Conservation (phyloP, 2,888 invertebrate genomes). For the Folsomia manolachei region DNA sequence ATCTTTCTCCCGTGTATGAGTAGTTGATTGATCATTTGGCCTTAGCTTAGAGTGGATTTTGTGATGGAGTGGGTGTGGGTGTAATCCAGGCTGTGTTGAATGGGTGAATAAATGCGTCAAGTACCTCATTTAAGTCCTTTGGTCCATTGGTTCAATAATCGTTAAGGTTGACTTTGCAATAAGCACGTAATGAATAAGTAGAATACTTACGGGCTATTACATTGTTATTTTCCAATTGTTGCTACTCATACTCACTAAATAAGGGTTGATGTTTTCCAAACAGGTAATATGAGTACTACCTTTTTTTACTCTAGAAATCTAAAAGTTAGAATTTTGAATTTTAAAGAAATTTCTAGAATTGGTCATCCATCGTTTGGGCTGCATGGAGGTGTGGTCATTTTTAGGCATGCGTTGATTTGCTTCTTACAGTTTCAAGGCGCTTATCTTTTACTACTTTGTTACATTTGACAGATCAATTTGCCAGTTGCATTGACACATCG, state of each 20-base stretch:
- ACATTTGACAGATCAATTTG: constrained; percentile 13
- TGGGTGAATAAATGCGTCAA: background rate
- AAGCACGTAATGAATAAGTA: too few relatives aligned
- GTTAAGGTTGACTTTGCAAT: too few relatives aligned
- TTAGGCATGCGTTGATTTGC: background rate
- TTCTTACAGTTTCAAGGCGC: background rate
- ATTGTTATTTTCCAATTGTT: background rate
- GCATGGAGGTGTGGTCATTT: background rate
- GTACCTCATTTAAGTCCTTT: too few relatives aligned
- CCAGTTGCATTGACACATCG: background rate
- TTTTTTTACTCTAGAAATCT: too few relatives aligned
- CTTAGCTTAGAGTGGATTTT: background rate
- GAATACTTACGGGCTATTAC: too few relatives aligned
- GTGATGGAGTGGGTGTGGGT: background rate
- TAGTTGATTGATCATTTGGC: constrained; percentile 27
- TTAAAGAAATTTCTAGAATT: background rate
- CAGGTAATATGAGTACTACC: too few relatives aligned
- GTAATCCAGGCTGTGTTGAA: background rate
- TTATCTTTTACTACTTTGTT: background rate
- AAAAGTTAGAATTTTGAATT: too few relatives aligned
- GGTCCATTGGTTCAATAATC: too few relatives aligned
- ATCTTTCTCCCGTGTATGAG: constrained; percentile 13
- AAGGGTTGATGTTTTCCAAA: too few relatives aligned
- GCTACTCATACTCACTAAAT: too few relatives aligned
- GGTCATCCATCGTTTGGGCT: background rate